Evolutionary conservation across 2,888 invertebrate genomes (phyloP).

Genomic region (Biston betularia): DNA sequence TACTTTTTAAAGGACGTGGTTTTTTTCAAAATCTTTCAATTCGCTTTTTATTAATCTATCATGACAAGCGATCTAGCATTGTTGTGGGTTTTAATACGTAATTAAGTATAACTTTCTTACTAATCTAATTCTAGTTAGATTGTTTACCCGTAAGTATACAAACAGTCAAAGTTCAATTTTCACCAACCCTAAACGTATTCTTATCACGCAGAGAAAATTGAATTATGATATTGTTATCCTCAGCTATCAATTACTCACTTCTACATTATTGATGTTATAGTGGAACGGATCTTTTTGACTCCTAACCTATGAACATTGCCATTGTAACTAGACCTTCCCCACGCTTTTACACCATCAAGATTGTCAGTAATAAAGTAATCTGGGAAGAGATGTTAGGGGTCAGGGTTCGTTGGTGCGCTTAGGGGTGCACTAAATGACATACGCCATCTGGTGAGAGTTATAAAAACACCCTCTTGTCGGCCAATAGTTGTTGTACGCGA

Average conservation of each 20-base stretch:
- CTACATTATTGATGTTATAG: slow-evolving; percentile 75
- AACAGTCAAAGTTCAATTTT: not conserved
- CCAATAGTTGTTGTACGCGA: slow-evolving; percentile 73
- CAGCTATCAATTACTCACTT: slow-evolving; percentile 72
- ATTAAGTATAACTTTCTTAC: not conserved
- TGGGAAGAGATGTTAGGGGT: slow-evolving; percentile 45
- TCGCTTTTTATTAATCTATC: too few species aligned
- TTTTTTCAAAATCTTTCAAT: too few species aligned
- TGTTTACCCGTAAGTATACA: not conserved
- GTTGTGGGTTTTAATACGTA: too few species aligned
- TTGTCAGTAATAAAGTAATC: slow-evolving; percentile 17
- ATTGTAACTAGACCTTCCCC: slow-evolving; percentile 51
- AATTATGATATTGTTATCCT: slow-evolving; percentile 79
- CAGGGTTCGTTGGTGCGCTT: slow-evolving; percentile 50
- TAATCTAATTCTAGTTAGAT: slow-evolving; percentile 1
- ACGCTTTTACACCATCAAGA: slow-evolving; percentile 16
- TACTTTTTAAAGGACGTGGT: too few species aligned
- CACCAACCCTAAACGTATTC: slow-evolving; percentile 16
- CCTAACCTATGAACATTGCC: slow-evolving; percentile 71
- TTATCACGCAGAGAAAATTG: slow-evolving; percentile 54
- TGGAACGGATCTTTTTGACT: slow-evolving; percentile 79
- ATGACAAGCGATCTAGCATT: too few species aligned
- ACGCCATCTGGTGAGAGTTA: slow-evolving; percentile 80
- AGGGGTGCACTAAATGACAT: slow-evolving; percentile 79
- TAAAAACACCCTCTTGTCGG: slow-evolving; percentile 79